Conservation (phyloP, 2,888 invertebrate genomes). For the Cactoblastis cactorum region DNA sequence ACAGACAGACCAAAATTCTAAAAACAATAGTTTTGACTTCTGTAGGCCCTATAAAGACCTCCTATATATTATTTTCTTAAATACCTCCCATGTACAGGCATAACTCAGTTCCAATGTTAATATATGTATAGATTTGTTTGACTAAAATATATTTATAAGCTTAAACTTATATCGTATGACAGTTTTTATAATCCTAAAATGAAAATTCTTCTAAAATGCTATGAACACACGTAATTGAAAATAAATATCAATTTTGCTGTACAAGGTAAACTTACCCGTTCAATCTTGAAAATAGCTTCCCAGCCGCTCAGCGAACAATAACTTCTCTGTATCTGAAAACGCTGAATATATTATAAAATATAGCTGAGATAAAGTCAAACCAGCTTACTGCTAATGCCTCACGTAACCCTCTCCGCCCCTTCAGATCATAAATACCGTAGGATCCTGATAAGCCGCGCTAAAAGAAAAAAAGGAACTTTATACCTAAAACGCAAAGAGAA, state of each 20-base stretch:
- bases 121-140: too few species aligned
- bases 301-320: constrained; percentile 22
- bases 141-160: too few species aligned
- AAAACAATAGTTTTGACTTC: too few species aligned
- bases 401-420: constrained; percentile 45
- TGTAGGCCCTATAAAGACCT: too few species aligned
- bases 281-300: neutral
- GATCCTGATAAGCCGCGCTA: constrained; percentile 55
- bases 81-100: too few species aligned
- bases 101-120: too few species aligned
- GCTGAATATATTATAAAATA: constrained; percentile 45
- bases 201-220: neutral
- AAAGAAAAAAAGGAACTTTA: constrained; percentile 35
- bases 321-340: constrained; percentile 38
- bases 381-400: constrained; percentile 49
- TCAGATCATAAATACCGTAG: constrained; percentile 57
- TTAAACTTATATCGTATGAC: too few species aligned
- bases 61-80: too few species aligned
- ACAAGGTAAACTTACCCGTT: neutral
- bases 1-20: too few species aligned
- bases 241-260: neutral
- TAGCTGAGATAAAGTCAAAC: constrained; percentile 47
- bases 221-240: neutral
- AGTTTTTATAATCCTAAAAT: neutral
- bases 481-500: constrained; percentile 24